phyloP scores from a whole-genome alignment of 2,797 vertebrate species.

The Dryobates pubescens region DNA sequence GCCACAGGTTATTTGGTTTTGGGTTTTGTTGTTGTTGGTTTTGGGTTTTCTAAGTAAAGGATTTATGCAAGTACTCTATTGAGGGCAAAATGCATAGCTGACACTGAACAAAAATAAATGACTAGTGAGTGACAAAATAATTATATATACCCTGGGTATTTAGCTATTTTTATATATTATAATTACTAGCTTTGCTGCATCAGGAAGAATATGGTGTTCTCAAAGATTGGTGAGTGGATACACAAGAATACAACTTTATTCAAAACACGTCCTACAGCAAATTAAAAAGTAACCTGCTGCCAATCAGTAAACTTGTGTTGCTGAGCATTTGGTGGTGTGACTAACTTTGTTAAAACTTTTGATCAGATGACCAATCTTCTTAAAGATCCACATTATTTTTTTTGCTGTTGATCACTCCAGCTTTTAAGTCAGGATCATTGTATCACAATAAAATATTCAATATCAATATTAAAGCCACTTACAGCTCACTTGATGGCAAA shows the following conservation, averaged over 20 bases:
- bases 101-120: slow-evolving; percentile 64
- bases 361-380: neutral
- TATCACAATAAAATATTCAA: neutral
- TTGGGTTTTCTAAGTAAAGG: neutral
- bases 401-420: neutral
- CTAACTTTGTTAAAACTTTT: slow-evolving; percentile 17
- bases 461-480: neutral
- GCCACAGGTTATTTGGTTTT: neutral
- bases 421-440: neutral
- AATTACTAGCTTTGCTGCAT: slow-evolving; percentile 67
- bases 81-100: slow-evolving; percentile 13
- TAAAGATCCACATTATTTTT: neutral
- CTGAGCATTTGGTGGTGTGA: slow-evolving; percentile 13
- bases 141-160: slow-evolving; percentile 62
- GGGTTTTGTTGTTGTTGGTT: neutral
- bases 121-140: slow-evolving; percentile 75
- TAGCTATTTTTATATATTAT: slow-evolving; percentile 71
- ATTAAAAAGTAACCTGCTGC: slow-evolving; percentile 30
- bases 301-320: neutral
- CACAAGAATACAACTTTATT: slow-evolving; percentile 63
- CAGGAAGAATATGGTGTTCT: slow-evolving; percentile 69
- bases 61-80: neutral
- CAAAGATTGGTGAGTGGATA: slow-evolving; percentile 57
- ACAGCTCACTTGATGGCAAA: neutral
- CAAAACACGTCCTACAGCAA: neutral